Evolutionary conservation across 2,113 vertebrate species (phyloP).

Genomic region (Notothenia coriiceps): DNA sequence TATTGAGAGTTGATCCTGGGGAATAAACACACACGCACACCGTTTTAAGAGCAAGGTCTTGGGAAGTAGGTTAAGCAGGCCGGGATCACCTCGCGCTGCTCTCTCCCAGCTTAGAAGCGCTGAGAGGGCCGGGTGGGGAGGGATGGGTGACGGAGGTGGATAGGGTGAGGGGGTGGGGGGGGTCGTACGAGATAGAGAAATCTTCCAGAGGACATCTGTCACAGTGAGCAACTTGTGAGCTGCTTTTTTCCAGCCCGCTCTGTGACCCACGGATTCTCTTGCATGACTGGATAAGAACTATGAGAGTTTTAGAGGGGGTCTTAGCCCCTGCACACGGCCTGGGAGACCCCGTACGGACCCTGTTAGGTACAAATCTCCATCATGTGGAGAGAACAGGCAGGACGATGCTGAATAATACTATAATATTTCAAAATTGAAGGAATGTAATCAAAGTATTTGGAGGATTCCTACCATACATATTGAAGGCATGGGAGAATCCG

Average conservation of each 20-base stretch:
- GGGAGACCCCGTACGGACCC: slow-evolving; percentile 57
- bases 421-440: slow-evolving; percentile 5
- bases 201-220: slow-evolving; percentile 78
- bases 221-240: slow-evolving; percentile 73
- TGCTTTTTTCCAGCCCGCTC: slow-evolving; percentile 68
- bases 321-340: slow-evolving; percentile 46
- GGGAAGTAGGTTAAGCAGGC: slow-evolving; percentile 81
- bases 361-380: slow-evolving; percentile 33
- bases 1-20: slow-evolving; percentile 35
- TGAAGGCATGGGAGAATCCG: background rate
- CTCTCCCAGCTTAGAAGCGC: slow-evolving; percentile 66
- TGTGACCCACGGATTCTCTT: slow-evolving; percentile 73
- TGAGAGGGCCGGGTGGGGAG: slow-evolving; percentile 41
- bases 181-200: slow-evolving; percentile 52
- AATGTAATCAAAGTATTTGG: background rate
- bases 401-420: background rate
- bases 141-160: slow-evolving; percentile 56
- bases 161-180: slow-evolving; percentile 9
- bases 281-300: slow-evolving; percentile 77
- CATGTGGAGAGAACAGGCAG: slow-evolving; percentile 1
- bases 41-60: slow-evolving; percentile 68
- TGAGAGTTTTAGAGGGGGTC: slow-evolving; percentile 55
- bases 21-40: slow-evolving; percentile 33
- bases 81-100: slow-evolving; percentile 64
- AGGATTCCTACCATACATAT: background rate